phyloP scores from a whole-genome alignment of 2,797 vertebrate species.

The Silurus aristotelis region DNA sequence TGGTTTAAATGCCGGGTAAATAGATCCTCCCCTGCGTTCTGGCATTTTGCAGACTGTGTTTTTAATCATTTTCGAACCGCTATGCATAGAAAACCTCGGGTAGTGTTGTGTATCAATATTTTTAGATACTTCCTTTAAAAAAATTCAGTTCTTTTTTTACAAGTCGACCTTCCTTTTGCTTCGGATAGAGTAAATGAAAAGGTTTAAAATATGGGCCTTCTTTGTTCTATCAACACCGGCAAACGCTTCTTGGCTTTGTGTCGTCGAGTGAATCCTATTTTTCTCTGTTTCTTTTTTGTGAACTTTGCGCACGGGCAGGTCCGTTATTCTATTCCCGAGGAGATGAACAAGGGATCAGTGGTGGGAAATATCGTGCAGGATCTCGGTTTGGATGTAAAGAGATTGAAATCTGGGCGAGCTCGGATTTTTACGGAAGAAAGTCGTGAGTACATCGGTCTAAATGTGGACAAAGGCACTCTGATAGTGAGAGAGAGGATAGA shows the following conservation, averaged over 20 bases:
- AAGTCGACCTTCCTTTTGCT: neutral
- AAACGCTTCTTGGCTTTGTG: neutral
- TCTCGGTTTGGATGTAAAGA: slow-evolving; percentile 57
- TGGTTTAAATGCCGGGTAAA: slow-evolving; percentile 19
- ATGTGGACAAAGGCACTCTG: slow-evolving; percentile 61
- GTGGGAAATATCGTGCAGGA: slow-evolving; percentile 31
- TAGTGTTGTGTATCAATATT: slow-evolving; percentile 49
- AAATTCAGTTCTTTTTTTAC: neutral
- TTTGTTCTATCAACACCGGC: neutral
- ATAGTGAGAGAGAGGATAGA: slow-evolving; percentile 68
- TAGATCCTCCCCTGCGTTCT: slow-evolving; percentile 41
- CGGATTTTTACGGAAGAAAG: slow-evolving; percentile 57
- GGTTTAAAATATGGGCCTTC: neutral
- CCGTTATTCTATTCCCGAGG: too few species aligned
- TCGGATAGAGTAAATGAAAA: neutral
- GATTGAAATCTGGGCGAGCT: slow-evolving; percentile 54
- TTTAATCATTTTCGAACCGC: slow-evolving; percentile 54
- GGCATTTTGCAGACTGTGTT: slow-evolving; percentile 29
- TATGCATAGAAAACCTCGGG: slow-evolving; percentile 59
- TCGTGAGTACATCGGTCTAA: slow-evolving; percentile 66
- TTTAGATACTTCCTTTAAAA: neutral
- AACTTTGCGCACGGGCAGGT: neutral
- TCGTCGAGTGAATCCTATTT: too few species aligned
- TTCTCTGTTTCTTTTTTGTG: neutral
- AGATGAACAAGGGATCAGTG: too few species aligned